These are phyloP conservation scores for Phortica variegata DNA, from an alignment of 1,140 invertebrate species.

Conservation along the genomic window DNA sequence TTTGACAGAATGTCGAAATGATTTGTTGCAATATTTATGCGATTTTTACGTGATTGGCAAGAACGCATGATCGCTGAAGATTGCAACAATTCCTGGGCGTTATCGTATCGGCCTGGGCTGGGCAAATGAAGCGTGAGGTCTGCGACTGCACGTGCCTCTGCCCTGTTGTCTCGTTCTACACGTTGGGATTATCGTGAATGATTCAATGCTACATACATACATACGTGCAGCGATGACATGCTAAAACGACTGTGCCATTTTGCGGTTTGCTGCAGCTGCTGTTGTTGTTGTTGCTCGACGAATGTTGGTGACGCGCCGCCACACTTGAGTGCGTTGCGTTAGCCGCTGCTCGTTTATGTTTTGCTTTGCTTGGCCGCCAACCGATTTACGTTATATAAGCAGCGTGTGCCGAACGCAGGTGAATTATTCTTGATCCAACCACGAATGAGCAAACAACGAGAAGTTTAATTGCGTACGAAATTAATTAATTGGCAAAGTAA, in stretches of 20 bases:
- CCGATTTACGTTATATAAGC: slow-evolving; percentile 43
- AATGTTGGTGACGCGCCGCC: slow-evolving; percentile 2
- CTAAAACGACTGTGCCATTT: slow-evolving; percentile 22
- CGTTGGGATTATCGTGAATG: slow-evolving; percentile 19
- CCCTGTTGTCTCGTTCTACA: slow-evolving; percentile 12
- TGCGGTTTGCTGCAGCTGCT: slow-evolving; percentile 25
- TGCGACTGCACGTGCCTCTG: slow-evolving; percentile 5
- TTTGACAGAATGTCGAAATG: too few species aligned
- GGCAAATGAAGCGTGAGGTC: slow-evolving; percentile 15
- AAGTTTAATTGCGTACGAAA: too few species aligned
- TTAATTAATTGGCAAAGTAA: too few species aligned
- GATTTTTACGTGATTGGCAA: slow-evolving; percentile 31
- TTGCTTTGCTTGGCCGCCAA: too few species aligned
- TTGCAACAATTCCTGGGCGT: slow-evolving; percentile 48
- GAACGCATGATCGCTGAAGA: slow-evolving; percentile 21
- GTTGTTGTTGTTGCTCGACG: slow-evolving; percentile 19
- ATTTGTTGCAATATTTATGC: slow-evolving; percentile 26
- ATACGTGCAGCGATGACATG: slow-evolving; percentile 10
- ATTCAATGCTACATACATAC: slow-evolving; percentile 7
- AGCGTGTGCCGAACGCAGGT: slow-evolving; percentile 37
- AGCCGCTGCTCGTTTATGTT: slow-evolving; percentile 20
- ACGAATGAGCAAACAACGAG: slow-evolving; percentile 4
- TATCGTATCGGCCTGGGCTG: too few species aligned
- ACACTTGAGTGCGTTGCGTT: slow-evolving; percentile 36
- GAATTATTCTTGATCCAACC: slow-evolving; percentile 35